Conservation (phyloP, 2,888 invertebrate species). For the Rhingia campestris region DNA sequence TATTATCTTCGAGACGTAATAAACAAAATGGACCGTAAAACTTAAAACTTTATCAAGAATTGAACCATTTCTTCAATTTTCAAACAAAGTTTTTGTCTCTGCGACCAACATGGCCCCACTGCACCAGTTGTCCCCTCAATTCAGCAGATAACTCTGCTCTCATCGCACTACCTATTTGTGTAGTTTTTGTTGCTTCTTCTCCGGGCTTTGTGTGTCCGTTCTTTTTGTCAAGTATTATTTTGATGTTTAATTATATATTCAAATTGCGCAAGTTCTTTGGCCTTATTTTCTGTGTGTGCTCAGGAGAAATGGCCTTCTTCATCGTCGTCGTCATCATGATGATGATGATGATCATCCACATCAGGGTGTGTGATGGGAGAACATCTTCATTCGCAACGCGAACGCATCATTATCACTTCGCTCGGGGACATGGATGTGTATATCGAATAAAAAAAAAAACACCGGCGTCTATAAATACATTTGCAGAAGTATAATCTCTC, state of each 20-base stretch:
- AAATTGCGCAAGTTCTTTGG: conserved; percentile 64
- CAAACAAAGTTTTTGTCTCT: not conserved
- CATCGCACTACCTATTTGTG: conserved; percentile 1
- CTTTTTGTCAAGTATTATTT: conserved; percentile 28
- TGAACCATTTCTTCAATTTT: no score
- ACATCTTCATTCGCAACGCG: conserved; percentile 59
- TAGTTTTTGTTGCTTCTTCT: conserved; percentile 34
- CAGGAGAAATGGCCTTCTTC: conserved; percentile 42
- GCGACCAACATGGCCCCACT: conserved; percentile 33
- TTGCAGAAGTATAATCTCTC: conserved; percentile 51
- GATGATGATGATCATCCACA: not conserved
- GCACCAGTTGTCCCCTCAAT: conserved; percentile 12
- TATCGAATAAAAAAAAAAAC: conserved; percentile 10
- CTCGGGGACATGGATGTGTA: conserved; percentile 39
- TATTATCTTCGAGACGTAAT: no score
- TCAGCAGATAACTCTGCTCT: conserved; percentile 9
- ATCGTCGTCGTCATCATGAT: conserved; percentile 19
- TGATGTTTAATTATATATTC: conserved; percentile 59
- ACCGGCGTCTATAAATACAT: conserved; percentile 52
- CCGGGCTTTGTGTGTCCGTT: conserved; percentile 23
- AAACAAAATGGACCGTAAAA: no score
- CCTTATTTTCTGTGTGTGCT: conserved; percentile 50
- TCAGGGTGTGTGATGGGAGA: conserved; percentile 31
- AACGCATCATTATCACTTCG: conserved; percentile 61
- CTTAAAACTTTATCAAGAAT: no score